Base-by-base conservation (phyloP, 2,797 vertebrate genomes). In the Otolemur crassicaudatus region DNA sequence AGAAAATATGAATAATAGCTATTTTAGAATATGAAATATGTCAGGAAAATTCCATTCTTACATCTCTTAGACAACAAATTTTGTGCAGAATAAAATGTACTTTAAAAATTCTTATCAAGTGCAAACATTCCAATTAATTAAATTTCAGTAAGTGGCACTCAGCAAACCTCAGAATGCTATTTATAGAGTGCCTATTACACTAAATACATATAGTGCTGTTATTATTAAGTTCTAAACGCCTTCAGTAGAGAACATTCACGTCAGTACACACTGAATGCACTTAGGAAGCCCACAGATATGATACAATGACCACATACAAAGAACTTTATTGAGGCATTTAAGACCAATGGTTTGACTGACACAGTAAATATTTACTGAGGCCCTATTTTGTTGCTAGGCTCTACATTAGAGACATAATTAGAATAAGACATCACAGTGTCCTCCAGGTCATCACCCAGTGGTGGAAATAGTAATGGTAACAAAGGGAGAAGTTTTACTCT, bases 11-110 rank as follows among this genome's bases (percentile, higher is more conserved):
- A 92, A 29, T 2, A 73, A 77, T 25, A 65, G 27, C 10, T 91
- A 60, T 58, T 95, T 85, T 87, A 81, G 22, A 82, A 94, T 56
- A 81, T 40, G 13, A 96, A 90, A 46, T 61, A 73, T 2, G 56
- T 80, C 69, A 67, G 1, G 31, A 63, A 95, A 84, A 67, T 80
- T 58, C 3, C 88, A 46, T 72, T 89, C 37, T 93, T 53, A 22
- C 37, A 49, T 75, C 14, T 87, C 20, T 46, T 43, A 14, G 31
- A 67, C 72, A 72, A 19, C 60, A 5, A 9, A 76, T 27, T 90
- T 91, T 77, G 29, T 63, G 76, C 29, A 93, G 22, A 83, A 87
- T n/a, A 88, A 85, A 81, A 82, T 67, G 77, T 63, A 88, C 27
- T 87, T 97, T 20, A 67, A 93, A 94, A 90, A 46, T 60, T 4